A percentile compares a stretch with the other conserved stretches of the same genome.
phyloP scores from a whole-genome alignment of 2,797 vertebrate genomes.

The Columba guinea region DNA sequence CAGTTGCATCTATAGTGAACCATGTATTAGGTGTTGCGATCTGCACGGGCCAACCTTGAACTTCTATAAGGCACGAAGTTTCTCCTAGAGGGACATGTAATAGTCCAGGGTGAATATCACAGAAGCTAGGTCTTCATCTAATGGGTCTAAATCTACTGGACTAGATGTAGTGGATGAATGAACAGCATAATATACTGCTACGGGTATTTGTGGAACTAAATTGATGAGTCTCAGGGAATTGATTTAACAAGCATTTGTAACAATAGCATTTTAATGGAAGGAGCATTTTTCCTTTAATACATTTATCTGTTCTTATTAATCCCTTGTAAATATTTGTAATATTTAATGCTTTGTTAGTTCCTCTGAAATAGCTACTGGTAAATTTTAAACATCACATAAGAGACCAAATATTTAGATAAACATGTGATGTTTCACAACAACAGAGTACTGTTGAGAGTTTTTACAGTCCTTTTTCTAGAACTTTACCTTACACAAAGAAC shows the following conservation, averaged over 20 bases:
- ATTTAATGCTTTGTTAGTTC: not conserved
- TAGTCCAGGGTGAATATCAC: not conserved
- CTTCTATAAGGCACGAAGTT: not conserved
- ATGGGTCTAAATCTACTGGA: not conserved
- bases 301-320: not conserved
- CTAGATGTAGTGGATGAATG: not conserved
- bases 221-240: not conserved
- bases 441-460: not conserved
- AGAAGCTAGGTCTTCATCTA: not conserved
- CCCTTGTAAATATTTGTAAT: not conserved
- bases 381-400: not conserved
- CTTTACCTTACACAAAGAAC: not conserved
- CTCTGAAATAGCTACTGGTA: not conserved
- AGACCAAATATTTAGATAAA: slow-evolving; percentile 24
- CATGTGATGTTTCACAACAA: not conserved
- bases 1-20: not conserved
- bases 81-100: not conserved
- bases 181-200: not conserved
- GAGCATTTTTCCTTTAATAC: not conserved
- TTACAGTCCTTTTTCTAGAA: slow-evolving; percentile 5
- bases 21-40: slow-evolving; percentile 1
- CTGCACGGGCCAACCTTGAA: slow-evolving; percentile 11
- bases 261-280: not conserved
- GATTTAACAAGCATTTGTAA: not conserved
- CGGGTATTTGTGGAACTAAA: not conserved